Base-by-base conservation (phyloP, 2,797 vertebrate genomes). In the Coendou prehensilis region DNA sequence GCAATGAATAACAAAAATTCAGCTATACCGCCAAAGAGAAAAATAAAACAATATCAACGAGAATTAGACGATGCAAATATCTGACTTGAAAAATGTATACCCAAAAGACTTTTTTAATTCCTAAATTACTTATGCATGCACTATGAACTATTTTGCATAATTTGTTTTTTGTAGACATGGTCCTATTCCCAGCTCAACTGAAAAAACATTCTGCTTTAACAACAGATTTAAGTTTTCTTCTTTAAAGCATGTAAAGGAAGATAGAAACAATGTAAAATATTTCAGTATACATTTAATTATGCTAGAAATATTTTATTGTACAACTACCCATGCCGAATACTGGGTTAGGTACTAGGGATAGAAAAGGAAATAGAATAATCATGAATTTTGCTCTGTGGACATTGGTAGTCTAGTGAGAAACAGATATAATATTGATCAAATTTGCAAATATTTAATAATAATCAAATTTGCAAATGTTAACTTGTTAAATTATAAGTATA, bases 131-230 rank as follows among this genome's bases (percentile, higher is more conserved):
- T 97, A 71, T 23, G 93, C 28, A 63, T 64, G 79, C 26, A 64
- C n/a, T 52, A 37, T 84, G 93, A 95, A 85, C 30, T n/a, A 85
- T 69, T 41, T 81, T 83, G 13, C 50, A 80, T 50, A 75, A 93
- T 93, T 95, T 96, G 73, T 87, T 94, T 67, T 96, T 80, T 83
- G n/a, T 57, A 59, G 28, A 71, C 4, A 67, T 89, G 57, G 64
- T 89, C 54, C 89, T 28, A 82, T 69, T 67, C 23, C 17, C 33
- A 69, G 14, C 73, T 54, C 33, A 92, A 96, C 37, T 82, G 63
- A 97, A 71, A 95, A 97, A 92, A 64, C 82, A 13, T 95, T 96
- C 82, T 93, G 54, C 23, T 57, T 86, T 75, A 87, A 92, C 63
- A 86, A 90, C 20, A 89, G n/a, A 85, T 69, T 82, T 52, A 54